Conservation (phyloP, 2,888 invertebrate genomes). For the Tinea semifulvella region DNA sequence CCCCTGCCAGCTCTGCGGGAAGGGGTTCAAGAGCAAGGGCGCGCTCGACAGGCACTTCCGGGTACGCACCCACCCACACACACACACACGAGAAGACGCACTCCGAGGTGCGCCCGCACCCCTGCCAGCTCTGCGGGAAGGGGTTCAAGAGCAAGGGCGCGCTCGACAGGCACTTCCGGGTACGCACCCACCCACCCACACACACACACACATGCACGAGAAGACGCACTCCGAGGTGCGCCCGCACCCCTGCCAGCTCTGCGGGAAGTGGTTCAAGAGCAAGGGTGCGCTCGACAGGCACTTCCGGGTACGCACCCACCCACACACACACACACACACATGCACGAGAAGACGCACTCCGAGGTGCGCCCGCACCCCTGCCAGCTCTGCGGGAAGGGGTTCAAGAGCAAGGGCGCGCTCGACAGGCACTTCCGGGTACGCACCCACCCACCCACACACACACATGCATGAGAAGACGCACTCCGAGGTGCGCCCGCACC, state of each 20-base stretch:
- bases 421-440: constrained; percentile 43
- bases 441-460: too few species aligned
- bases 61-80: constrained; percentile 41
- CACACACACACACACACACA: constrained; percentile 23
- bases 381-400: constrained; percentile 43
- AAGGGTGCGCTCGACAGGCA: constrained; percentile 50
- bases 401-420: constrained; percentile 50
- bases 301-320: constrained; percentile 29
- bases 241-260: constrained; percentile 44
- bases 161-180: constrained; percentile 43
- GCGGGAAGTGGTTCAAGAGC: constrained; percentile 48
- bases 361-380: constrained; percentile 45
- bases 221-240: constrained; percentile 47
- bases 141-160: constrained; percentile 53
- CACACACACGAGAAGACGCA: constrained; percentile 51
- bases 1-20: constrained; percentile 41
- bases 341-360: constrained; percentile 51
- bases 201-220: constrained; percentile 49
- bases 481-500: constrained; percentile 43
- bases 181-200: constrained; percentile 32
- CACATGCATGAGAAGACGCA: constrained; percentile 51
- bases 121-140: constrained; percentile 43
- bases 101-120: constrained; percentile 43
- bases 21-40: constrained; percentile 52
- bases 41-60: constrained; percentile 45